Evolutionary conservation across 2,113 vertebrate genomes (phyloP).

Genomic region (Climacteris rufus): DNA sequence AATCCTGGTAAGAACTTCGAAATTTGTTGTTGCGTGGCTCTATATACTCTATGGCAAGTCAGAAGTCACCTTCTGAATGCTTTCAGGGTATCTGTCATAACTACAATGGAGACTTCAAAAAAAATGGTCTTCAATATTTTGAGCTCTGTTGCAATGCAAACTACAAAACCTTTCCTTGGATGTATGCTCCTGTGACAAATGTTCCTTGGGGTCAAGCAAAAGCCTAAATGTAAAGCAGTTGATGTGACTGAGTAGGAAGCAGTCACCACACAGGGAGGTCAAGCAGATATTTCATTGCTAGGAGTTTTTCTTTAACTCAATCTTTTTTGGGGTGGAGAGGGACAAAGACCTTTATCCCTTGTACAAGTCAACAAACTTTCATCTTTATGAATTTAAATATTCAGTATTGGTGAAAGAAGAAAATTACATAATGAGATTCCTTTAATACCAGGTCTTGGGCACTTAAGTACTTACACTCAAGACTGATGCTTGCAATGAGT

Average conservation of each 20-base stretch:
- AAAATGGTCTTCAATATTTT: background rate
- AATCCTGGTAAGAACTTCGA: background rate
- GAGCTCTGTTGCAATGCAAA: background rate
- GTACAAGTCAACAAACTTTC: background rate
- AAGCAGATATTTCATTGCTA: background rate
- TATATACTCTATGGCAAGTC: background rate
- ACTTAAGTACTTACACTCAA: background rate
- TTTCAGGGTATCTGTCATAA: background rate
- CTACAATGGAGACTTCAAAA: background rate
- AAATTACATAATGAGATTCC: background rate
- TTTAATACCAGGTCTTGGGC: background rate
- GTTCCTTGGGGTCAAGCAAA: background rate
- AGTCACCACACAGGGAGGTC: background rate
- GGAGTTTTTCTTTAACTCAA: background rate
- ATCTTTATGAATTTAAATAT: background rate
- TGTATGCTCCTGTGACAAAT: background rate
- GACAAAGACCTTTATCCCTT: background rate
- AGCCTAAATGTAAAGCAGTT: background rate
- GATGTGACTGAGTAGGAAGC: background rate
- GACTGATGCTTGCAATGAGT: background rate
- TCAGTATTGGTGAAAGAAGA: background rate
- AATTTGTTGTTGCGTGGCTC: background rate
- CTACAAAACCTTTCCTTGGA: background rate
- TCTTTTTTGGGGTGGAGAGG: rapidly evolving
- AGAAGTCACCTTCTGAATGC: background rate